These are phyloP conservation scores for Cheilosia grossa DNA, from an alignment of 2,888 invertebrate species.

Conservation along the genomic window DNA sequence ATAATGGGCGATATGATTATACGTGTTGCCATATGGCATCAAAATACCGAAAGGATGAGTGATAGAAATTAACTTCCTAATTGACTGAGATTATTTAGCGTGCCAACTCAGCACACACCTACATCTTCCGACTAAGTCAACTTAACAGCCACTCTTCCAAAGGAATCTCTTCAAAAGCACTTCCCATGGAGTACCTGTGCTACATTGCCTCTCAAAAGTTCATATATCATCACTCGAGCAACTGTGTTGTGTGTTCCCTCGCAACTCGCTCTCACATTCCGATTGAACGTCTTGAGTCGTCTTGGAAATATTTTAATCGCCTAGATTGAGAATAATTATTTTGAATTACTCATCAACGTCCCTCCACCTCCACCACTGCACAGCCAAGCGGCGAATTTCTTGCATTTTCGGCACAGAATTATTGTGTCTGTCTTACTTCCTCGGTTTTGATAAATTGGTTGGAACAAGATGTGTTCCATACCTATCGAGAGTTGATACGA, in stretches of 20 bases:
- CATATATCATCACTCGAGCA: not conserved
- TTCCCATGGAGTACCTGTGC: too few species aligned
- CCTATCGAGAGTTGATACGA: slow-evolving; percentile 31
- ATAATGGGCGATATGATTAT: too few species aligned
- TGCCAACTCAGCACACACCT: too few species aligned
- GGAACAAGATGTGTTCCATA: slow-evolving; percentile 40
- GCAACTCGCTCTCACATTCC: slow-evolving; percentile 9
- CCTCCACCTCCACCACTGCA: not conserved
- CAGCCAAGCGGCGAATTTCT: not conserved
- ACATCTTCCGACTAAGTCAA: too few species aligned
- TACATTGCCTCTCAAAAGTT: not conserved
- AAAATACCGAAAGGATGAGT: too few species aligned
- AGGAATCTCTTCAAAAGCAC: not conserved
- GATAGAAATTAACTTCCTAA: too few species aligned
- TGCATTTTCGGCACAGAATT: slow-evolving; percentile 41
- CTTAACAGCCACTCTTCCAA: too few species aligned
- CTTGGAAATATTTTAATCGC: slow-evolving; percentile 55
- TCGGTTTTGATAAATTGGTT: slow-evolving; percentile 57
- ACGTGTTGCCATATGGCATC: too few species aligned
- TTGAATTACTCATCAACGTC: slow-evolving; percentile 45
- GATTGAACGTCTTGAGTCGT: slow-evolving; percentile 12
- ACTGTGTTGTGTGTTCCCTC: not conserved
- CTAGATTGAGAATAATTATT: slow-evolving; percentile 67
- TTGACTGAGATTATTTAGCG: too few species aligned
- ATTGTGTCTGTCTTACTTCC: slow-evolving; percentile 10